Base-by-base conservation (phyloP, 2,888 invertebrate species). In the Periphyllus acericola region DNA sequence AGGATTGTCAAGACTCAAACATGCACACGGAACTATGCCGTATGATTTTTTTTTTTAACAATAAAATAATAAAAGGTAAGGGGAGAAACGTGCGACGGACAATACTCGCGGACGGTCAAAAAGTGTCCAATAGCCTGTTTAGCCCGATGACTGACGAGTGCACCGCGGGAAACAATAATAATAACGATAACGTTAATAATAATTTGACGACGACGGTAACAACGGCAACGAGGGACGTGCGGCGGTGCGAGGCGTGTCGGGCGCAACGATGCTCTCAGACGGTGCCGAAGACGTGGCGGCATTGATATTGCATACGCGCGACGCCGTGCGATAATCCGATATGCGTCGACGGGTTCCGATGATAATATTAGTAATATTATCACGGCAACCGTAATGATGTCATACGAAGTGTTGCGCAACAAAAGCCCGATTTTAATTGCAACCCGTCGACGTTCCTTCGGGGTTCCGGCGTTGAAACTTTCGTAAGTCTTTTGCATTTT, bases 301-400 rank as follows among this genome's bases (percentile, higher is more conserved):
- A 80, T 80, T 80, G 40, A 87, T 80, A 87, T 87, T 80, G 79
- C 86, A 80, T 80, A 80, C 40, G n/a, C 60, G n/a, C 60, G n/a
- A 74, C 86, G 80, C 86, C 80, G 80, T 40, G 60, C 60, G 40
- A 74, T 80, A 86, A 86, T 80, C 79, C 72, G 72, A 40, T 55
- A 55, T 46, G 40, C 66, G 17, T n/a, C 34, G 19, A 1, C 1
- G 14, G 19, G n/a, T n/a, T 32, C 17, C 55, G 3, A 83, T 29
- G 4, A 71, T 32, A 29, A 25, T 17, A 71, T 17, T 71, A 68
- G n/a, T 68, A n/a, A 68, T n/a, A n/a, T 25, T 68, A 60, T 46
- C 14, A 60, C 3, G 25, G 25, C 25, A 60, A 60, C 21, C 19
- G 25, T 60, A 60, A 21, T 60, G 6, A 60, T 60, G 25, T 60